Evolutionary conservation across 2,797 vertebrate genomes (phyloP).

Genomic region (Gila robusta): DNA sequence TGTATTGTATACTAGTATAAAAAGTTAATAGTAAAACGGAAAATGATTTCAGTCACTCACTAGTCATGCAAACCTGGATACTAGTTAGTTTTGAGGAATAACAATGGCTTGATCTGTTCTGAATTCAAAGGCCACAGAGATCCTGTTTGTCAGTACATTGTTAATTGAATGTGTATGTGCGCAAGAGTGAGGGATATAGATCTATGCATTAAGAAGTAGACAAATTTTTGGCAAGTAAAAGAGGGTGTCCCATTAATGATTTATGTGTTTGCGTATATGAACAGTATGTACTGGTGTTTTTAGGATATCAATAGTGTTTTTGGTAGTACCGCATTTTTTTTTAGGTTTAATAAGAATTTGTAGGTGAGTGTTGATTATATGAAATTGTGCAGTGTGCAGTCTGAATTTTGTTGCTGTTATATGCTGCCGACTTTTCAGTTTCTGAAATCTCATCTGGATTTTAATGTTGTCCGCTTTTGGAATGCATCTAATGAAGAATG

Average conservation of each 20-base stretch:
- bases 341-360: not conserved
- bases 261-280: not conserved
- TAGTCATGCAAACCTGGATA: not conserved
- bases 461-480: not conserved
- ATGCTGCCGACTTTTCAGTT: not conserved
- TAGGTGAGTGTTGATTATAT: slow-evolving; percentile 11
- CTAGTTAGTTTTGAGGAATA: not conserved
- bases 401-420: not conserved
- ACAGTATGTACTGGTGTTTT: slow-evolving; percentile 4
- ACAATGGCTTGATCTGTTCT: not conserved
- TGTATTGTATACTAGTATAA: not conserved
- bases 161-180: slow-evolving; percentile 5
- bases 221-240: slow-evolving; percentile 18
- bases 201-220: slow-evolving; percentile 3
- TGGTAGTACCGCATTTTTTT: not conserved
- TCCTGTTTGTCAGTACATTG: not conserved
- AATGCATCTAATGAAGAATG: not conserved
- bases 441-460: not conserved
- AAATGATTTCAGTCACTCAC: not conserved
- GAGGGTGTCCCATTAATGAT: slow-evolving; percentile 3
- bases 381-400: not conserved
- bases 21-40: not conserved
- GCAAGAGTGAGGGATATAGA: slow-evolving; percentile 2
- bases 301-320: not conserved
- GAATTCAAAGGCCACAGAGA: slow-evolving; percentile 2